Evolutionary conservation across 2,888 invertebrate genomes (phyloP).

Genomic region (Thyatira batis): DNA sequence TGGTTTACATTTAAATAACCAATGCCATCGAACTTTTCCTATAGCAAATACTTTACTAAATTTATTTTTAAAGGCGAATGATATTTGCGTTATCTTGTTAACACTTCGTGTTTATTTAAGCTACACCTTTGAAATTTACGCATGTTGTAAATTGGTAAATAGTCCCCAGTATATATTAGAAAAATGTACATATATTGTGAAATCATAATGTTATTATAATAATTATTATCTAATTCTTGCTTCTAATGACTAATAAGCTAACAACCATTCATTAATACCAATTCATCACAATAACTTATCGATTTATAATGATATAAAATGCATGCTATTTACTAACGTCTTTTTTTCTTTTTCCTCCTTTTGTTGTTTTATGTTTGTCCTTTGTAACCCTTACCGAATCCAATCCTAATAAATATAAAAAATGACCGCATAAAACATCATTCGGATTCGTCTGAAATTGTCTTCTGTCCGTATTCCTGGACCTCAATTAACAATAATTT

Average conservation of each 20-base stretch:
- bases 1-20: no score
- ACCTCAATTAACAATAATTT: conserved; percentile 51
- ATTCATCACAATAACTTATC: conserved; percentile 17
- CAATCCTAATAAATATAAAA: background rate
- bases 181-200: background rate
- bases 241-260: background rate
- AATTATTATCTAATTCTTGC: background rate
- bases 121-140: background rate
- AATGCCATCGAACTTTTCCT: no score
- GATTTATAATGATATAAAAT: conserved; percentile 19
- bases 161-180: background rate
- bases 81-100: background rate
- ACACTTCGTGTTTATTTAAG: background rate
- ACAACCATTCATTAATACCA: conserved; percentile 9
- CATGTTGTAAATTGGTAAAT: no score
- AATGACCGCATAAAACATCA: background rate
- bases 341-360: conserved; percentile 41
- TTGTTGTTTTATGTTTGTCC: conserved; percentile 54
- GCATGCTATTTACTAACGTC: conserved; percentile 56
- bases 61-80: background rate
- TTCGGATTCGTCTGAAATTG: background rate
- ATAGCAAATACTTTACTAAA: no score
- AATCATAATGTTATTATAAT: background rate
- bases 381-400: conserved; percentile 18
- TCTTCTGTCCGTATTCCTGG: background rate